Conservation (phyloP, 2,888 invertebrate genomes). For the Frankliniella intonsa region DNA sequence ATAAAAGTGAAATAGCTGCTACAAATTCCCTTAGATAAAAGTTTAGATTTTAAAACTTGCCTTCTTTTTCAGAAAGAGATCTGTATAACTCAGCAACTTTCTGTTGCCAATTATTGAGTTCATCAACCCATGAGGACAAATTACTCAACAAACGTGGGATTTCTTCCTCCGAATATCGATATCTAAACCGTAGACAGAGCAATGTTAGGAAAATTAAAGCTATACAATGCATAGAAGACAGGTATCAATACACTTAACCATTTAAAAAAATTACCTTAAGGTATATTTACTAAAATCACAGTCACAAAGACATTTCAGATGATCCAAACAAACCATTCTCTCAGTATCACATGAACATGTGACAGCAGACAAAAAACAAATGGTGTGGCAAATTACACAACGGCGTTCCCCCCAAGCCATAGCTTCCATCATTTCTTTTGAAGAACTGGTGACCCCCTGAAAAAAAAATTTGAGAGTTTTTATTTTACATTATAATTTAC, state of each 20-base stretch:
- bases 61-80: not conserved
- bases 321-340: slow-evolving; percentile 11
- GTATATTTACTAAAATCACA: slow-evolving; percentile 17
- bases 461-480: not conserved
- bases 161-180: slow-evolving; percentile 14
- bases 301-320: slow-evolving; percentile 4
- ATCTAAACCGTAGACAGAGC: not conserved
- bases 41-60: not conserved
- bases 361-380: slow-evolving; percentile 5
- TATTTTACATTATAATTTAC: too few relatives aligned
- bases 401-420: slow-evolving; percentile 9
- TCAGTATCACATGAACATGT: not conserved
- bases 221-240: not conserved
- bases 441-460: slow-evolving; percentile 2
- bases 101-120: not conserved
- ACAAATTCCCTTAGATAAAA: not conserved
- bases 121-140: not conserved
- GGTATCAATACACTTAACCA: not conserved
- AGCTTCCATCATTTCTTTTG: slow-evolving; percentile 20
- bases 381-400: not conserved
- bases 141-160: not conserved
- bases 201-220: too few relatives aligned
- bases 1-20: slow-evolving; percentile 39
- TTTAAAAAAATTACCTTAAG: not conserved
- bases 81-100: not conserved